Evolutionary conservation across 2,797 vertebrate species (phyloP).

Genomic region (Lepilemur septentrionalis): DNA sequence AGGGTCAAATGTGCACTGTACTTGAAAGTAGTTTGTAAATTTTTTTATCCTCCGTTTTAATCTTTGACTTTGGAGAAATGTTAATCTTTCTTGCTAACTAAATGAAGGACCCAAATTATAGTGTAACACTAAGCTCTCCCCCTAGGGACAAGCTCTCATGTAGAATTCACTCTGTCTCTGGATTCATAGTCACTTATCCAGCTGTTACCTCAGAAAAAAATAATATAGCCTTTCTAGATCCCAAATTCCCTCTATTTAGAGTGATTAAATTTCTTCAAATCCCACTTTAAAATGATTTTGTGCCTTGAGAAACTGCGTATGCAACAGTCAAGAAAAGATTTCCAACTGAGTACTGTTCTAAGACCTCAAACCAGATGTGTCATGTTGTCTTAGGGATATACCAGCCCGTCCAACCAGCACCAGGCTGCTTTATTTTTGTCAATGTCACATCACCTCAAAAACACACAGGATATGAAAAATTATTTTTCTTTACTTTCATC

Average conservation of each 20-base stretch:
- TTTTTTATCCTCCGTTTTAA: conserved; percentile 31
- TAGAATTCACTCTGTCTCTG: background rate
- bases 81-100: background rate
- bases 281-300: conserved; percentile 29
- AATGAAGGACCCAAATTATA: background rate
- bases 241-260: background rate
- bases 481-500: background rate
- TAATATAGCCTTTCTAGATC: background rate
- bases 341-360: background rate
- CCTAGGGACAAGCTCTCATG: background rate
- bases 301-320: background rate
- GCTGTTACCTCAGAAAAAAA: background rate
- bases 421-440: background rate
- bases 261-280: conserved; percentile 26
- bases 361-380: background rate
- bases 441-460: background rate
- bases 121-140: background rate
- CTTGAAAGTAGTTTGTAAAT: background rate
- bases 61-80: background rate
- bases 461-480: background rate
- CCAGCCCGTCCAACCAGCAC: background rate
- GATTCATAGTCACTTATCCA: conserved; percentile 18
- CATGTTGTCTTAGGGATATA: background rate
- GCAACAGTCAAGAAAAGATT: background rate
- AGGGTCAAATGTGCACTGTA: background rate